Percentiles rank a stretch among this genome's conserved stretches.
These are phyloP conservation scores for Decapterus maruadsi DNA, from an alignment of 2,797 vertebrate genomes.

Conservation along the genomic window DNA sequence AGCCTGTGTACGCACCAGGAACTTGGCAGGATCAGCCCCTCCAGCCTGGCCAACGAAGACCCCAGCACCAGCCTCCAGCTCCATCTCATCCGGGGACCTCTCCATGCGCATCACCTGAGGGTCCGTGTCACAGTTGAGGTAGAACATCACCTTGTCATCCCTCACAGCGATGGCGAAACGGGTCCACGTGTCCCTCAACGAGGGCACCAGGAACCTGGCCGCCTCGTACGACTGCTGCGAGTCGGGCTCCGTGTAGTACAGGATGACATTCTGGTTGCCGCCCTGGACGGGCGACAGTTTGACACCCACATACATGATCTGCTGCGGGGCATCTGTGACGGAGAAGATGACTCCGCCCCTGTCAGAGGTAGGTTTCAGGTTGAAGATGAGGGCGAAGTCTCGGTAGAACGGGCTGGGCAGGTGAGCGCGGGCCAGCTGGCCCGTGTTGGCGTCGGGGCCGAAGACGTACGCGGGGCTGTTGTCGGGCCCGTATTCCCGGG, in stretches of 20 bases:
- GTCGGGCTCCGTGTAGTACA: slow-evolving; percentile 92
- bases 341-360: slow-evolving; percentile 90
- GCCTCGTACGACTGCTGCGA: slow-evolving; percentile 81
- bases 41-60: slow-evolving; percentile 95
- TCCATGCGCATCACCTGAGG: slow-evolving; percentile 81
- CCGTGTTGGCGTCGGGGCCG: slow-evolving; percentile 84
- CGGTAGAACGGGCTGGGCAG: slow-evolving; percentile 90
- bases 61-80: slow-evolving; percentile 88
- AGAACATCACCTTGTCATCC: slow-evolving; percentile 87
- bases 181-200: slow-evolving; percentile 88
- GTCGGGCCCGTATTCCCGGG: slow-evolving; percentile 84
- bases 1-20: slow-evolving; percentile 87
- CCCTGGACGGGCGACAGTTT: slow-evolving; percentile 87
- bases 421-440: slow-evolving; percentile 90
- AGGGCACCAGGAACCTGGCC: slow-evolving; percentile 88
- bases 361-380: slow-evolving; percentile 87
- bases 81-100: slow-evolving; percentile 89
- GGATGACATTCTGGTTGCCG: slow-evolving; percentile 85
- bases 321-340: slow-evolving; percentile 89
- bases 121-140: slow-evolving; percentile 89
- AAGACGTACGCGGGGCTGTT: slow-evolving; percentile 87
- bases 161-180: slow-evolving; percentile 90
- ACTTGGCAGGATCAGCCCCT: slow-evolving; percentile 90
- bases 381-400: slow-evolving; percentile 92
- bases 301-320: slow-evolving; percentile 89